These are phyloP conservation scores for Shargacucullia verbasci DNA, from an alignment of 2,888 invertebrate genomes.

Conservation along the genomic window DNA sequence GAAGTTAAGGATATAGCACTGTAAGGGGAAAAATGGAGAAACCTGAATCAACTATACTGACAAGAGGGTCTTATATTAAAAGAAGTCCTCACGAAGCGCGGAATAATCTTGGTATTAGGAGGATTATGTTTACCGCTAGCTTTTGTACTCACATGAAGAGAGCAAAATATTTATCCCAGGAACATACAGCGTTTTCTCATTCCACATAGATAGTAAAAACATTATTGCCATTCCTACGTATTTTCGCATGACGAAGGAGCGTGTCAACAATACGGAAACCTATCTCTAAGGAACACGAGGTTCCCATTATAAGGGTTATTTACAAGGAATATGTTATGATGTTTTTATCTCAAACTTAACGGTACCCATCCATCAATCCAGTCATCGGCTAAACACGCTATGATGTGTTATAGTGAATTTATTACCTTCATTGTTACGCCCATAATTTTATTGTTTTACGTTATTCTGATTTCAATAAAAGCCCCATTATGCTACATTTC, in stretches of 20 bases:
- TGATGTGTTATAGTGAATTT: slow-evolving; percentile 30
- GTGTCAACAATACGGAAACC: slow-evolving; percentile 33
- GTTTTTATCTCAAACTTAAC: slow-evolving; percentile 22
- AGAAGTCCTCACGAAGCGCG: too few species aligned
- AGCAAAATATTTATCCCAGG: too few species aligned
- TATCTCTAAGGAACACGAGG: slow-evolving; percentile 17
- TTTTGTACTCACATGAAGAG: too few species aligned
- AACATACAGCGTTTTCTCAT: too few species aligned
- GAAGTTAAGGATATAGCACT: too few species aligned
- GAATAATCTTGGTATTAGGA: too few species aligned
- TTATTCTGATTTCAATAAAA: slow-evolving; percentile 57
- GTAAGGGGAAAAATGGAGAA: too few species aligned
- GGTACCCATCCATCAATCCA: slow-evolving; percentile 6
- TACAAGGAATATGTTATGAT: slow-evolving; percentile 14
- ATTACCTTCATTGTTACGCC: slow-evolving; percentile 35
- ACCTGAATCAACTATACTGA: too few species aligned
- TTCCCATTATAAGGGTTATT: slow-evolving; percentile 36
- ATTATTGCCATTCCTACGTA: slow-evolving; percentile 15
- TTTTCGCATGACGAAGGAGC: slow-evolving; percentile 41
- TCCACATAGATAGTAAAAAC: slow-evolving; percentile 30
- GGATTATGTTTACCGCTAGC: too few species aligned
- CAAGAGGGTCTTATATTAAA: too few species aligned
- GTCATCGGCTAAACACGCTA: slow-evolving; percentile 20
- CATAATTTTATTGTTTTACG: slow-evolving; percentile 48
- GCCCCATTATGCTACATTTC: slow-evolving; percentile 39